Evolutionary conservation across 2,113 vertebrate genomes (phyloP).

Genomic region (Laterallus jamaicensis): DNA sequence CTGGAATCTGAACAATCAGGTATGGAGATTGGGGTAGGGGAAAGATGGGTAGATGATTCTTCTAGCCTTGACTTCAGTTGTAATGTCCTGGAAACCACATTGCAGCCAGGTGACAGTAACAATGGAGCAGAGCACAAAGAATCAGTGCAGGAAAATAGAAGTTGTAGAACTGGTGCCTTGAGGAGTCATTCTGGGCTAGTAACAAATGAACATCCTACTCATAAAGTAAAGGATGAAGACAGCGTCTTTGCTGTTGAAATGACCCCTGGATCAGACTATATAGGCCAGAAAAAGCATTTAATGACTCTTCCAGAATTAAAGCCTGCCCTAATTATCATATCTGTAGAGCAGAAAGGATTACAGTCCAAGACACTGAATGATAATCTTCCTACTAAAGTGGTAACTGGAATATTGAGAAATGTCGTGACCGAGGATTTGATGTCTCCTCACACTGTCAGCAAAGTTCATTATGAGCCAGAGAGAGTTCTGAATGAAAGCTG

Average conservation of each 20-base stretch:
- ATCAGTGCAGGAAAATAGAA: background rate
- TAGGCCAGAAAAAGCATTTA: background rate
- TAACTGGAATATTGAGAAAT: background rate
- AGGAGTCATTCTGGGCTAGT: background rate
- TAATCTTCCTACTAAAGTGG: background rate
- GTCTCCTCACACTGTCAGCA: background rate
- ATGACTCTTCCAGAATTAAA: background rate
- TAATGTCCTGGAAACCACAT: background rate
- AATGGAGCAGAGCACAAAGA: background rate
- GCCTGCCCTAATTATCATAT: conserved; percentile 16
- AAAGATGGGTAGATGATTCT: background rate
- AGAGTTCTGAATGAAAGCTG: background rate
- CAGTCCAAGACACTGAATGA: conserved; percentile 32
- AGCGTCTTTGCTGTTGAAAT: background rate
- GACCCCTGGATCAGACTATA: background rate
- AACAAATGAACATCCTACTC: background rate
- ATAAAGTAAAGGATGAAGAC: background rate
- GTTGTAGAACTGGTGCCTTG: background rate
- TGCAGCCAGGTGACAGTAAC: background rate
- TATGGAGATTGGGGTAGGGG: background rate
- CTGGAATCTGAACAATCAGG: background rate
- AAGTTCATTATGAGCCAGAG: background rate
- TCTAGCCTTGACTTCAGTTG: background rate
- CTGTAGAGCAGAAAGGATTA: conserved; percentile 55
- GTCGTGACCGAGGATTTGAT: background rate